Conservation (phyloP, 1,140 invertebrate genomes). For the Muscidifurax raptorellus region DNA sequence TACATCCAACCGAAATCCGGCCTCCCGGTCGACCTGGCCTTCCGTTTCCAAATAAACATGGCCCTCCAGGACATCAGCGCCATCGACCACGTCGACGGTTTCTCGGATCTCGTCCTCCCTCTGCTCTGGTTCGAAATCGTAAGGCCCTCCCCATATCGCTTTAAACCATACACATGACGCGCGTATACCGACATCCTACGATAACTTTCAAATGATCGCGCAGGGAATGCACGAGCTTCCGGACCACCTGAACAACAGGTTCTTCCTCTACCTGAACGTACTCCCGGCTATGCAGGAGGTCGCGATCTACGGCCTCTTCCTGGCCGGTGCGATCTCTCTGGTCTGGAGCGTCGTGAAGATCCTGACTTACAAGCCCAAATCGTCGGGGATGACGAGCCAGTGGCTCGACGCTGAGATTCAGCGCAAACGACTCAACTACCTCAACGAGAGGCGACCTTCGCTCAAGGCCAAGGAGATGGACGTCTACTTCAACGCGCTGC, state of each 20-base stretch:
- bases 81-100: conserved; percentile 79
- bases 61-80: conserved; percentile 80
- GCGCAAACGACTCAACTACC: conserved; percentile 59
- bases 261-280: conserved; percentile 83
- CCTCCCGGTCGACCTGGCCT: conserved; percentile 82
- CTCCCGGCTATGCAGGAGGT: conserved; percentile 79
- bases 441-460: conserved; percentile 65
- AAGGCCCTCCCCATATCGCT: conserved; percentile 68
- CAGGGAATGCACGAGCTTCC: conserved; percentile 84
- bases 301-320: conserved; percentile 78
- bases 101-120: conserved; percentile 83
- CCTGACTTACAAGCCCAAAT: conserved; percentile 64
- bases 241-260: conserved; percentile 77
- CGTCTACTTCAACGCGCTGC: conserved; percentile 70
- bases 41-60: conserved; percentile 91
- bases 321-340: conserved; percentile 76
- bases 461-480: conserved; percentile 69
- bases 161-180: not conserved
- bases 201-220: conserved; percentile 48
- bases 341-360: conserved; percentile 72
- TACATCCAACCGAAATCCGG: conserved; percentile 86
- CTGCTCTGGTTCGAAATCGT: conserved; percentile 91
- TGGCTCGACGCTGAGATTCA: conserved; percentile 67
- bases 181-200: too few relatives aligned
- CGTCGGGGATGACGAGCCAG: conserved; percentile 47